A percentile compares a stretch with the other conserved stretches of the same genome.
phyloP scores from a whole-genome alignment of 1,140 invertebrate species.

The Ceratosolen solmsi region DNA sequence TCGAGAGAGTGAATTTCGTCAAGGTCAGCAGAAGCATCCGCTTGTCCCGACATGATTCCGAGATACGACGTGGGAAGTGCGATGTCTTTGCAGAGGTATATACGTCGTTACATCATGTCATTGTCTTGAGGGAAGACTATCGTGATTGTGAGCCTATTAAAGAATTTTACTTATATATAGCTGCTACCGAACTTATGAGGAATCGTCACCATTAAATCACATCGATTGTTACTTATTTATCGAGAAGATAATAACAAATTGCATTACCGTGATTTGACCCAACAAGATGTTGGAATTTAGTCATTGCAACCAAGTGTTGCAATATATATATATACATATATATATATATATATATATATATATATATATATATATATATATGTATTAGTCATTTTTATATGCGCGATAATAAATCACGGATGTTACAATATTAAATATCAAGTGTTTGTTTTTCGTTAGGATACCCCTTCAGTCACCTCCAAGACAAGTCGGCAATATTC shows the following conservation, averaged over 20 bases:
- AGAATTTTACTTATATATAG: neutral
- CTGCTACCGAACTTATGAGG: neutral
- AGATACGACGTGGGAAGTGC: conserved; percentile 66
- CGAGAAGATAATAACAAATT: neutral
- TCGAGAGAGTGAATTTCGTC: neutral
- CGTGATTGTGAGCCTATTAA: too few relatives aligned
- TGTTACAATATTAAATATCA: too few relatives aligned
- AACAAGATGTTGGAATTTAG: neutral
- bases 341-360: too few relatives aligned
- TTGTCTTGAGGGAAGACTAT: too few relatives aligned
- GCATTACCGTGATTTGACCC: neutral
- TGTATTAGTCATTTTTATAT: too few relatives aligned
- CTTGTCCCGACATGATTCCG: conserved; percentile 60
- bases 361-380: too few relatives aligned
- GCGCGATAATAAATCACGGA: too few relatives aligned
- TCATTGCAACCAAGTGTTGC: neutral
- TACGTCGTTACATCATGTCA: neutral
- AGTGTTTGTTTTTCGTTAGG: conserved; percentile 54
- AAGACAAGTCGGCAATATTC: conserved; percentile 58
- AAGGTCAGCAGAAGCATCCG: neutral
- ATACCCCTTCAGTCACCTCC: conserved; percentile 66
- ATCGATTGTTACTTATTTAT: neutral
- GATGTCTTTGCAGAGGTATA: conserved; percentile 64
- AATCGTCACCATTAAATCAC: neutral
- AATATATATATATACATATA: neutral